Evolutionary conservation across 2,888 invertebrate species (phyloP).

Genomic region (Amaurobius ferox): DNA sequence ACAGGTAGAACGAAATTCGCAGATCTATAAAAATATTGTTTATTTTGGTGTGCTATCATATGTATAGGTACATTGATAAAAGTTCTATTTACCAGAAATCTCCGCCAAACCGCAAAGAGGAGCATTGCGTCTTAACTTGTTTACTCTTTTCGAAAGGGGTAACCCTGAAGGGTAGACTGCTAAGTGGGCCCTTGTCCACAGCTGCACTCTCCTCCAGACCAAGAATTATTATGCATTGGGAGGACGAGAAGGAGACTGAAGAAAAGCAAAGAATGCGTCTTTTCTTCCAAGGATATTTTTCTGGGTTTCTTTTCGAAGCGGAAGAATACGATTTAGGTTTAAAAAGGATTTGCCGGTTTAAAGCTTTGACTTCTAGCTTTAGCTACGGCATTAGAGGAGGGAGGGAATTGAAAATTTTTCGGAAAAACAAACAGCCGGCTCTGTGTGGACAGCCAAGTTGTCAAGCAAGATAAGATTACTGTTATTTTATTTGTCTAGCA

Average conservation of each 20-base stretch:
- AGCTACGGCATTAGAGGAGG: conserved; percentile 33
- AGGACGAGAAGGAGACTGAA: neutral
- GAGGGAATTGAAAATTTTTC: conserved; percentile 26
- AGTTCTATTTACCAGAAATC: conserved; percentile 7
- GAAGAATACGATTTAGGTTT: conserved; percentile 71
- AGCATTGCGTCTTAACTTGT: conserved; percentile 36
- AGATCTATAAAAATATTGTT: too few relatives aligned
- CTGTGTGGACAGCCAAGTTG: conserved; percentile 63
- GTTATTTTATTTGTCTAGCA: conserved; percentile 68
- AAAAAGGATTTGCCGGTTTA: conserved; percentile 71
- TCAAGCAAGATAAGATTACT: conserved; percentile 68
- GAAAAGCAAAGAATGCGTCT: conserved; percentile 48
- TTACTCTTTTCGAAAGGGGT: conserved; percentile 51
- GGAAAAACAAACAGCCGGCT: conserved; percentile 56
- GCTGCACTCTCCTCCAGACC: conserved; percentile 35
- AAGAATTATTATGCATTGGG: conserved; percentile 59
- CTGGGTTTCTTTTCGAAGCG: conserved; percentile 54
- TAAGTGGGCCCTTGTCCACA: conserved; percentile 54
- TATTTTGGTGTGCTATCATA: too few relatives aligned
- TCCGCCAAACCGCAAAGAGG: neutral
- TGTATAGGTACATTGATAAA: too few relatives aligned
- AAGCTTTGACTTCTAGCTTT: conserved; percentile 67
- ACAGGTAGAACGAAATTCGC: too few relatives aligned
- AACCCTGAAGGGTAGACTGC: conserved; percentile 56
- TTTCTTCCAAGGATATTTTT: conserved; percentile 41